Evolutionary conservation across 2,113 vertebrate species (phyloP).

Genomic region (Loxodonta africana): DNA sequence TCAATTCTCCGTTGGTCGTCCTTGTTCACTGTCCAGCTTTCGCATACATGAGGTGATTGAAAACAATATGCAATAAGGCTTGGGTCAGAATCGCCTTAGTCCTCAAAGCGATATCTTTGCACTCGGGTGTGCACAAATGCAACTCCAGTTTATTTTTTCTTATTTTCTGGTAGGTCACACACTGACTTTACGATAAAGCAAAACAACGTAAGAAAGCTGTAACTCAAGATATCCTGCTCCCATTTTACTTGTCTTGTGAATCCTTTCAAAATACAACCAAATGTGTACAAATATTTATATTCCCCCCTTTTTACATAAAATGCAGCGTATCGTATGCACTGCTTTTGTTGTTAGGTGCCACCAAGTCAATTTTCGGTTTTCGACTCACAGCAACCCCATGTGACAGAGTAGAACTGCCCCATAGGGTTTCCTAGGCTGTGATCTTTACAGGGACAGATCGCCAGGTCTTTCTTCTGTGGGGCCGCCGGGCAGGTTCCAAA

Average conservation of each 20-base stretch:
- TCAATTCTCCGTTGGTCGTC: too few relatives aligned
- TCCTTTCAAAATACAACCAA: background rate
- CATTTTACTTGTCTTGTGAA: background rate
- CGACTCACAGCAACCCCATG: background rate
- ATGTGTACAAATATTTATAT: background rate
- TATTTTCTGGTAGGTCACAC: background rate
- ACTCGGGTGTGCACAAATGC: background rate
- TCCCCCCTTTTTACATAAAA: background rate
- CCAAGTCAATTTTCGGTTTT: background rate
- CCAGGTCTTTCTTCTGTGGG: too few relatives aligned
- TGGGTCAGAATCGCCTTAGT: too few relatives aligned
- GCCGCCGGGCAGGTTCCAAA: too few relatives aligned
- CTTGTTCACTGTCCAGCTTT: too few relatives aligned
- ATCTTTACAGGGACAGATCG: too few relatives aligned
- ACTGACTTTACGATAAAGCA: background rate
- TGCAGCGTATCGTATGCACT: background rate
- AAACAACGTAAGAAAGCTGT: background rate
- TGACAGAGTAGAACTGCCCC: background rate
- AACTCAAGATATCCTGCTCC: background rate
- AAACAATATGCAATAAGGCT: too few relatives aligned
- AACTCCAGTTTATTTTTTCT: background rate
- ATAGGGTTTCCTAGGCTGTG: background rate
- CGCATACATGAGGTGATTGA: too few relatives aligned
- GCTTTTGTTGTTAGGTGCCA: background rate
- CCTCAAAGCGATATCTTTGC: too few relatives aligned